These are phyloP conservation scores for Hemibagrus guttatus DNA, from an alignment of 2,797 vertebrate genomes.

Conservation along the genomic window DNA sequence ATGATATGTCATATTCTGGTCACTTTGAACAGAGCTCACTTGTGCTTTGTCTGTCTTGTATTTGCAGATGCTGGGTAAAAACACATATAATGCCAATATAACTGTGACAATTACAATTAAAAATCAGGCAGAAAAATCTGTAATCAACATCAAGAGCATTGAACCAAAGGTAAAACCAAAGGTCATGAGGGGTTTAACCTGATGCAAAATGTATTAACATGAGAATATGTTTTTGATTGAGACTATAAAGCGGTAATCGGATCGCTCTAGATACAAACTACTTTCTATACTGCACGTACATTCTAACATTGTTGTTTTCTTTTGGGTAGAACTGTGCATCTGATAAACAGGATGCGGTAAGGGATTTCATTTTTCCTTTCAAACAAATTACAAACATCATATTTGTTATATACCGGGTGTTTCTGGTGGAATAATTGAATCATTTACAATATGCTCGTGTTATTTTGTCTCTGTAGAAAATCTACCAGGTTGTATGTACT, in stretches of 20 bases:
- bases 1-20: background rate
- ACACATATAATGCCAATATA: slow-evolving; percentile 56
- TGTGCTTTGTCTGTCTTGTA: slow-evolving; percentile 4
- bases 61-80: slow-evolving; percentile 60
- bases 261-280: background rate
- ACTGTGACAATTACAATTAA: slow-evolving; percentile 44
- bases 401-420: background rate
- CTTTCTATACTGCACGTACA: background rate
- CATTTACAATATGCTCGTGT: background rate
- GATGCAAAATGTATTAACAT: background rate
- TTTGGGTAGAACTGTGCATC: slow-evolving; percentile 35
- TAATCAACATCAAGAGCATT: background rate
- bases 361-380: background rate
- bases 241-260: background rate
- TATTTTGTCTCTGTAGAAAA: slow-evolving; percentile 2
- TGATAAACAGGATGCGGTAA: slow-evolving; percentile 23
- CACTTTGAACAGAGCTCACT: background rate
- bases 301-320: slow-evolving; percentile 18
- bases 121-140: slow-evolving; percentile 21
- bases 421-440: background rate
- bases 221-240: background rate
- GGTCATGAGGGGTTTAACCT: background rate
- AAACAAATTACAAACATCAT: background rate
- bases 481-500: slow-evolving; percentile 39
- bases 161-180: slow-evolving; percentile 46